These are phyloP conservation scores for Pampus argenteus DNA, from an alignment of 2,797 vertebrate species.

Conservation along the genomic window DNA sequence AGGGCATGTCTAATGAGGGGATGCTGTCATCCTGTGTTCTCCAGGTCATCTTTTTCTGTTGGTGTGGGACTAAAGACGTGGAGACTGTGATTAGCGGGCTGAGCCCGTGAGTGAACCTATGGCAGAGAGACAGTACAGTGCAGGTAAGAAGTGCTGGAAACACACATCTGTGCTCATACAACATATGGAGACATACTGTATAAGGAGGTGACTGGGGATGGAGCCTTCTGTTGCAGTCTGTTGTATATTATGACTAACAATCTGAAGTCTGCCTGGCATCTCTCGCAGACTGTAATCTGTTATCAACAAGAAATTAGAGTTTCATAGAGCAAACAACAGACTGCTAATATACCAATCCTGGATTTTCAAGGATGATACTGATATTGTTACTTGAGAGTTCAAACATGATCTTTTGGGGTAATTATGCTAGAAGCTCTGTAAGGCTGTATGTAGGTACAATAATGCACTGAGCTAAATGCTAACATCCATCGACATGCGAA, in stretches of 20 bases:
- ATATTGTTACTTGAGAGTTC: not conserved
- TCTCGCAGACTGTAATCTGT: not conserved
- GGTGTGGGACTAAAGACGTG: constrained; percentile 33
- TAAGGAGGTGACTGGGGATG: not conserved
- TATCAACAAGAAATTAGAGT: not conserved
- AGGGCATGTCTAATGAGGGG: constrained; percentile 11
- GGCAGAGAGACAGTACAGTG: constrained; percentile 71
- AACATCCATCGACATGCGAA: not conserved
- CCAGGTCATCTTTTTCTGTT: constrained; percentile 54
- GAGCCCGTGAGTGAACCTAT: constrained; percentile 69
- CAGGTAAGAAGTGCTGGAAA: constrained; percentile 61
- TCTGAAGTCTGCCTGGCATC: not conserved
- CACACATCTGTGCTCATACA: not conserved
- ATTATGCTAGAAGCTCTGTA: not conserved
- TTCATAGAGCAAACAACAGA: not conserved
- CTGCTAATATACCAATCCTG: too few species aligned
- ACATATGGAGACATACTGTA: constrained; percentile 6
- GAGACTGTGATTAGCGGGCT: constrained; percentile 54
- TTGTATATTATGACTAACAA: not conserved
- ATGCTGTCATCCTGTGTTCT: constrained; percentile 24
- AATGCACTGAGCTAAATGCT: too few species aligned
- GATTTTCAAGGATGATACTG: not conserved
- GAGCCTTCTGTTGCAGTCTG: not conserved
- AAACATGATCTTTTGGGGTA: not conserved
- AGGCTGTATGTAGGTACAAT: too few species aligned